Percentiles rank a stretch among this genome's conserved stretches.
phyloP scores from a whole-genome alignment of 2,888 invertebrate genomes.

The Chalcosyrphus nemorum region DNA sequence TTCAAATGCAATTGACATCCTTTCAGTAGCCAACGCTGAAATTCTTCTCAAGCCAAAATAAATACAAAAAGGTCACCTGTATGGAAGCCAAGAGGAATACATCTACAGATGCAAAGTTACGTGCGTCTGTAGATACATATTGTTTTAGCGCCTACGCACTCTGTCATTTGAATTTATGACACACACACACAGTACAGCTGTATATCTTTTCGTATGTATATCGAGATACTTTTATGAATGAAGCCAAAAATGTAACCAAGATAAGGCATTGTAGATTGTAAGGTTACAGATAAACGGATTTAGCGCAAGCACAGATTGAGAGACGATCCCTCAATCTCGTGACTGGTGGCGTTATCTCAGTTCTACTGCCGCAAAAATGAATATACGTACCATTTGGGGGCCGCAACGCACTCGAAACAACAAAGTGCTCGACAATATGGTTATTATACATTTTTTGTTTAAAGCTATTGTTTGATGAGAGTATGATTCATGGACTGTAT shows the following conservation, averaged over 20 bases:
- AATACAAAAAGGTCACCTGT: background rate
- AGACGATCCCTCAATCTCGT: background rate
- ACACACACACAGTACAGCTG: background rate
- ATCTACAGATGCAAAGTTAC: background rate
- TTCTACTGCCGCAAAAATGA: too few relatives aligned
- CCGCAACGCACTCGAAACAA: background rate
- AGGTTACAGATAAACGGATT: background rate
- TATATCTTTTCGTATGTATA: too few relatives aligned
- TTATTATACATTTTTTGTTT: background rate
- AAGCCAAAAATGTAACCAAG: background rate
- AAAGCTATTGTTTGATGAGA: background rate
- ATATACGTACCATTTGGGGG: too few relatives aligned
- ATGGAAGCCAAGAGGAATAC: too few relatives aligned
- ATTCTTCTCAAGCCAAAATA: background rate
- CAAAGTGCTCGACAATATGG: background rate
- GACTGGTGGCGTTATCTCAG: background rate
- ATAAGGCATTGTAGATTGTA: background rate
- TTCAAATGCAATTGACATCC: constrained; percentile 12
- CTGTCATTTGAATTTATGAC: background rate
- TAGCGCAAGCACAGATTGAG: background rate
- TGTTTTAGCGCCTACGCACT: background rate
- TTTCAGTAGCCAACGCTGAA: background rate
- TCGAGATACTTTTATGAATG: background rate
- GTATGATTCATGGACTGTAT: background rate
- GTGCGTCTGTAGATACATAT: background rate